A percentile compares a stretch with the other conserved stretches of the same genome.
Conservation (phyloP, 2,113 vertebrate genomes). For the Terrapene triunguis region DNA sequence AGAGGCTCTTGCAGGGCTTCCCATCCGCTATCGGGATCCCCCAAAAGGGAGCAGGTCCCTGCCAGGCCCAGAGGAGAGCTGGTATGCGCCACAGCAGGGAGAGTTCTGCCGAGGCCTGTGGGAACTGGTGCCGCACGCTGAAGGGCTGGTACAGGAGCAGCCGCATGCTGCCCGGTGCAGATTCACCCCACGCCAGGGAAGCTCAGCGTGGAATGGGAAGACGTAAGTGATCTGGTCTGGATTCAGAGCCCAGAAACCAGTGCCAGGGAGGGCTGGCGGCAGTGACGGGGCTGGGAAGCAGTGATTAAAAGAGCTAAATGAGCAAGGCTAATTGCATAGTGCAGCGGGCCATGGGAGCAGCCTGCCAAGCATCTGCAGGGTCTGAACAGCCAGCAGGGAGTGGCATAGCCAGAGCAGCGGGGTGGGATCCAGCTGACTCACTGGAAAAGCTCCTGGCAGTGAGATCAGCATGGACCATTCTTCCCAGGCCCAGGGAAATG, state of each 20-base stretch:
- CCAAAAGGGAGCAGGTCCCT: too few species aligned
- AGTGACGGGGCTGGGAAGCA: not conserved
- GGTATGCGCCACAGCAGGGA: not conserved
- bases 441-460: not conserved
- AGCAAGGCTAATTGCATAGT: not conserved
- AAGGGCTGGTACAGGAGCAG: not conserved
- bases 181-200: not conserved
- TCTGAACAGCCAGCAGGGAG: not conserved
- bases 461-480: not conserved
- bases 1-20: too few species aligned
- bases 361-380: not conserved
- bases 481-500: not conserved
- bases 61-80: not conserved
- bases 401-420: not conserved
- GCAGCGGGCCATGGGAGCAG: not conserved
- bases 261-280: not conserved
- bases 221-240: not conserved
- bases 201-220: not conserved
- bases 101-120: not conserved
- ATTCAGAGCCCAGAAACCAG: not conserved
- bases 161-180: not conserved
- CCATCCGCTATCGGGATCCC: too few species aligned
- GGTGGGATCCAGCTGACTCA: not conserved
- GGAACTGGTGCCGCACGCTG: too few species aligned
- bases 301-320: not conserved